phyloP scores from a whole-genome alignment of 1,140 invertebrate genomes.

The Aplysia californica region DNA sequence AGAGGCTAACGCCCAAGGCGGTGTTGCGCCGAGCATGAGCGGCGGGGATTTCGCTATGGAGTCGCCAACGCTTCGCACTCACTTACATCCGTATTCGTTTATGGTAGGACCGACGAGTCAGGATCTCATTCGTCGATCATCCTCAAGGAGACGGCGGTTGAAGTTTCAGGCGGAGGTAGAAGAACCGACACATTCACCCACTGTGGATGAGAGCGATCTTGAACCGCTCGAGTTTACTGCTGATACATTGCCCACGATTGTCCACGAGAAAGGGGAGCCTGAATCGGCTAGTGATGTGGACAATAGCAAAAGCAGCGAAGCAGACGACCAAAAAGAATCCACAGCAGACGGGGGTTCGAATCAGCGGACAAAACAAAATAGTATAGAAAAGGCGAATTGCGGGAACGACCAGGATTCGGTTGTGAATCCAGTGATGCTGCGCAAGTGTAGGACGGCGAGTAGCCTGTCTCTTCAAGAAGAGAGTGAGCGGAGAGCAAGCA shows the following conservation, averaged over 20 bases:
- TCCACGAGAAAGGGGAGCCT: constrained; percentile 9
- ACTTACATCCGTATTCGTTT: constrained; percentile 34
- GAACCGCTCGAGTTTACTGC: constrained; percentile 19
- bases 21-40: background rate
- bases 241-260: constrained; percentile 11
- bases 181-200: background rate
- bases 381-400: background rate
- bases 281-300: background rate
- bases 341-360: background rate
- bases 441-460: constrained; percentile 12
- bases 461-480: background rate
- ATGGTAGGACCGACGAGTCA: constrained; percentile 37
- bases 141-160: constrained; percentile 34
- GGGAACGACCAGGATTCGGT: background rate
- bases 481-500: background rate
- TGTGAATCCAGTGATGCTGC: constrained; percentile 21
- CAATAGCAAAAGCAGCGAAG: background rate
- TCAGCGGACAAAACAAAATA: no score
- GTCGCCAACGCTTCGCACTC: background rate
- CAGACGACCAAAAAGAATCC: background rate
- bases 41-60: background rate
- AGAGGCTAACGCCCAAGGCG: background rate
- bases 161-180: constrained; percentile 31
- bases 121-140: constrained; percentile 37
- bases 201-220: constrained; percentile 10